Percentiles rank a stretch among this genome's conserved stretches.
phyloP scores from a whole-genome alignment of 2,888 invertebrate genomes.

The Seira musarum region DNA sequence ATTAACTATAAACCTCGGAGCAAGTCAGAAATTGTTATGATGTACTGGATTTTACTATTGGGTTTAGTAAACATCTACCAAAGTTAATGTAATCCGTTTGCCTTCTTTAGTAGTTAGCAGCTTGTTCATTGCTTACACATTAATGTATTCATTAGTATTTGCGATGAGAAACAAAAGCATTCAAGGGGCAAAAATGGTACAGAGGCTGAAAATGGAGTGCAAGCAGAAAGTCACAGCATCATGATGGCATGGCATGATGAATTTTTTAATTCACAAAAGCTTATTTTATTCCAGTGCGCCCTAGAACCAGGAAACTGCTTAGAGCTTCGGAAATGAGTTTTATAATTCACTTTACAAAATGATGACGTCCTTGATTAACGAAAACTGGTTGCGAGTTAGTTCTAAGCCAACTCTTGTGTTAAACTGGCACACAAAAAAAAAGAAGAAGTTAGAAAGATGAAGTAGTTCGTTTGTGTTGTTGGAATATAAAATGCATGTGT shows the following conservation, averaged over 20 bases:
- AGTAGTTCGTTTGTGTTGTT: too few relatives aligned
- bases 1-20: too few relatives aligned
- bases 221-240: background rate
- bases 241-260: background rate
- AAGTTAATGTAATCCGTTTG: too few relatives aligned
- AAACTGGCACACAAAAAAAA: background rate
- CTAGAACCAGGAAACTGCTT: constrained; percentile 43
- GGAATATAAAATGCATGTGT: too few relatives aligned
- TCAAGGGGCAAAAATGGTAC: too few relatives aligned
- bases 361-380: constrained; percentile 7
- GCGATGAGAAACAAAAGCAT: background rate
- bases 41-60: too few relatives aligned
- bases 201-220: background rate
- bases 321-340: constrained; percentile 57
- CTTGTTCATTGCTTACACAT: constrained; percentile 17
- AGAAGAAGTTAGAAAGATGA: background rate
- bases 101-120: background rate
- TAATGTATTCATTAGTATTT: constrained; percentile 34
- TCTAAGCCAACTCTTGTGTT: background rate
- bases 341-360: constrained; percentile 57
- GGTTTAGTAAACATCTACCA: too few relatives aligned
- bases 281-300: background rate
- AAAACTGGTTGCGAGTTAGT: background rate
- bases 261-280: constrained; percentile 5
- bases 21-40: too few relatives aligned